These are phyloP conservation scores for Lithophane socia DNA, from an alignment of 2,888 invertebrate genomes.

Conservation along the genomic window DNA sequence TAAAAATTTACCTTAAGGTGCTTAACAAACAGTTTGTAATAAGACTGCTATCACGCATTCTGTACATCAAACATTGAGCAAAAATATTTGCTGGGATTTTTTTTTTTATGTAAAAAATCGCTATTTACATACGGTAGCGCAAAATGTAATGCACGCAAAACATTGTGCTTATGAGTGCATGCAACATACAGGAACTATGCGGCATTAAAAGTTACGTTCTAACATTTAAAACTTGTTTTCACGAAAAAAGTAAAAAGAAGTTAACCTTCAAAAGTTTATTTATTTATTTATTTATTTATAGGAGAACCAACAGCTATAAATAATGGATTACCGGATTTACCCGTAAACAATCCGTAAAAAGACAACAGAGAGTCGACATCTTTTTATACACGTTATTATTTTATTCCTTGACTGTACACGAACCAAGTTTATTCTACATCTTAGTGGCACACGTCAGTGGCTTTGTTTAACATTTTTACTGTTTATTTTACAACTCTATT, in stretches of 20 bases:
- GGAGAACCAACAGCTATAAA: no score
- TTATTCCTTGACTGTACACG: not conserved
- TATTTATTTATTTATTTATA: no score
- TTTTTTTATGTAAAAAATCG: no score
- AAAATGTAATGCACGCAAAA: no score
- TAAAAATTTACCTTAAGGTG: not conserved
- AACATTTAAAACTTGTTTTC: not conserved
- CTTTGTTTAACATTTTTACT: constrained; percentile 38
- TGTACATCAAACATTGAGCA: not conserved
- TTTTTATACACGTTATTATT: not conserved
- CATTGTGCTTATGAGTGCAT: no score
- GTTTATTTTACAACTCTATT: constrained; percentile 47
- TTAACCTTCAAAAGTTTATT: not conserved
- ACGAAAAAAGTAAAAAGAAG: not conserved
- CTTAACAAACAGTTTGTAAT: no score
- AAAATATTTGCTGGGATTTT: not conserved
- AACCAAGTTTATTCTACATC: not conserved
- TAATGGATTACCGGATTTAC: no score
- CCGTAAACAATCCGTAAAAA: not conserved
- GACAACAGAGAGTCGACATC: no score
- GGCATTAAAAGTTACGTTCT: no score
- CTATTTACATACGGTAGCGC: no score
- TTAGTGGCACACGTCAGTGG: not conserved
- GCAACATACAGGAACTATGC: no score
- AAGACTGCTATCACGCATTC: no score